phyloP scores from a whole-genome alignment of 2,797 vertebrate species.

The Chanos chanos region DNA sequence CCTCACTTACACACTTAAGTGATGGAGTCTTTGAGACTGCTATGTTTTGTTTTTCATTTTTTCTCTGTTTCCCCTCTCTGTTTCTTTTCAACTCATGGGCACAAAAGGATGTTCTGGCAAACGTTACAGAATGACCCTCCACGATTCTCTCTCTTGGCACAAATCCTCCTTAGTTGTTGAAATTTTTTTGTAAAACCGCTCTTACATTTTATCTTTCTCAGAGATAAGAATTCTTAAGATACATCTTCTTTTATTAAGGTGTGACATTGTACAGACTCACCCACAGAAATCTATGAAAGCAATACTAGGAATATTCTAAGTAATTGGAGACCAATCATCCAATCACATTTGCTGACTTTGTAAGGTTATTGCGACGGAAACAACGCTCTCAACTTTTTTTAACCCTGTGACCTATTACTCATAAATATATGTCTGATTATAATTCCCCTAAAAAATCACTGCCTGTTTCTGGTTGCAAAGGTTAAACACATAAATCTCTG shows the following conservation, averaged over 20 bases:
- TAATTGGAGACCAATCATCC: conserved; percentile 46
- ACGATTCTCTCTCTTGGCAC: conserved; percentile 11
- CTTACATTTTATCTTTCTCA: background rate
- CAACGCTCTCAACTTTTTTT: conserved; percentile 43
- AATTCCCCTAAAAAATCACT: conserved; percentile 35
- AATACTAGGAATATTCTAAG: conserved; percentile 28
- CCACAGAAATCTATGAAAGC: conserved; percentile 26
- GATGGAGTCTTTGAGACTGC: conserved; percentile 31
- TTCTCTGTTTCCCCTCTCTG: conserved; percentile 28
- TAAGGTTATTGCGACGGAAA: conserved; percentile 26
- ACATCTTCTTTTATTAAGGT: background rate
- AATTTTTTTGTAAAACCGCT: background rate
- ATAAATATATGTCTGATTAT: conserved; percentile 42
- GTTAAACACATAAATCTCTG: conserved; percentile 52
- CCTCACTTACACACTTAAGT: conserved; percentile 34
- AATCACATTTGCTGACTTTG: conserved; percentile 33
- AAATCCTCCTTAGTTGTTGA: background rate
- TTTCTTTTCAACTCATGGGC: conserved; percentile 37
- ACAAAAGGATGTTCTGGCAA: conserved; percentile 39
- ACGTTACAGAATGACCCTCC: conserved; percentile 29
- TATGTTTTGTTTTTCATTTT: conserved; percentile 29
- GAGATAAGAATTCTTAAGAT: conserved; percentile 9
- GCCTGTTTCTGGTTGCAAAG: conserved; percentile 41
- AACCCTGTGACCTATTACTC: conserved; percentile 49
- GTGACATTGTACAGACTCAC: conserved; percentile 30